These are phyloP conservation scores for Pangasius krempfi DNA, from an alignment of 2,797 vertebrate genomes.

Conservation along the genomic window DNA sequence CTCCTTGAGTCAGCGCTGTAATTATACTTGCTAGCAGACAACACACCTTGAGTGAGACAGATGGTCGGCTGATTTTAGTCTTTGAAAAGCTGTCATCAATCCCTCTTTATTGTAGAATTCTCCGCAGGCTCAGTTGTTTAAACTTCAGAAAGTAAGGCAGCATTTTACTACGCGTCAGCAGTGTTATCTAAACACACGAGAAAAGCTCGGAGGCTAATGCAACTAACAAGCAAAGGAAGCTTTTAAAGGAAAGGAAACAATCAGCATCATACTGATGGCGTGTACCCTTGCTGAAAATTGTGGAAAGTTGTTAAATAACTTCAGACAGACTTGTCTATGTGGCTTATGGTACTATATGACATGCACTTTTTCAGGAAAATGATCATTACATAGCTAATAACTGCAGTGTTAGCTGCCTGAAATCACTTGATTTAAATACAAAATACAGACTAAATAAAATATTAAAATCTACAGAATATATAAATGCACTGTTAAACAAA, in stretches of 20 bases:
- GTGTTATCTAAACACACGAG: neutral
- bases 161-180: conserved; percentile 26
- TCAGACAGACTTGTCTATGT: neutral
- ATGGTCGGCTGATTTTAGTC: conserved; percentile 57
- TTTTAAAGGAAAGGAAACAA: neutral
- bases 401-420: neutral
- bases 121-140: conserved; percentile 28
- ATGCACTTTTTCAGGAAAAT: neutral
- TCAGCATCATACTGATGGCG: neutral
- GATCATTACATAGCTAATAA: neutral
- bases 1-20: conserved; percentile 38
- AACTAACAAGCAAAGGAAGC: neutral
- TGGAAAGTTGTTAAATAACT: conserved; percentile 6
- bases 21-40: conserved; percentile 46
- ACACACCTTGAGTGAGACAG: conserved; percentile 55
- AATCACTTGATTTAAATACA: neutral
- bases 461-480: neutral
- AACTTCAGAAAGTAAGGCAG: conserved; percentile 18
- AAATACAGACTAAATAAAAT: neutral
- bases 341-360: neutral
- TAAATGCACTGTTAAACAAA: neutral
- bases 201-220: conserved; percentile 4
- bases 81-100: conserved; percentile 49
- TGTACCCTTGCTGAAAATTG: neutral
- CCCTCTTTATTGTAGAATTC: conserved; percentile 36